Base-by-base conservation (phyloP, 2,888 invertebrate species). In the Dilophus febrilis region DNA sequence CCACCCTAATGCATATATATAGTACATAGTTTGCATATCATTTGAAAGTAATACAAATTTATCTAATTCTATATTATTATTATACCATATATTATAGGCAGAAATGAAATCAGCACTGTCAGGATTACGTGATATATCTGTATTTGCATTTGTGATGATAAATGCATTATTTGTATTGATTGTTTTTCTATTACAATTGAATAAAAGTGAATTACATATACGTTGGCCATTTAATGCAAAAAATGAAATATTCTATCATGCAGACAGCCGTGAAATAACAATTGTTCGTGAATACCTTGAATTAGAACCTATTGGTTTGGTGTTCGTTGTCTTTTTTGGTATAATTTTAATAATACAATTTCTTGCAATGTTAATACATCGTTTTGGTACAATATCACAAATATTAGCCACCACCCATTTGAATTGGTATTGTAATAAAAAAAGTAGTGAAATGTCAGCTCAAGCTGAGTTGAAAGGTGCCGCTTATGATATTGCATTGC, bases 161-260 rank as follows among this genome's bases (percentile, higher is more conserved):
- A 84, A 84, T 58, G 70, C 79, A 13, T 65, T 83, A 18, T 84
- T 81, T 63, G 77, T 83, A 12, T 64, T 83, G 32, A 71, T 80
- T 41, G 74, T 83, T 1, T 74, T 82, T 50, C 63, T 82, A 45
- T 64, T 84, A 37, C 82, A 83, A 55, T 57, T 81, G 41, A 75
- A 80, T 52, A 79, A 80, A 55, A 75, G 77, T 48, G 66, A 68
- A 31, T 55, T 80, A 36, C 74, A 78, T 50, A 56, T 80, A 5
- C 67, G 72, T 45, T 80, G 79, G 79, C 79, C 79, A 3, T 65
- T 74, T 33, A 69, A 69, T 48, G 68, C 71, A 2, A 68, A 66
- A 40, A 65, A 65, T 42, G 67, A 62, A 46, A 64, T 70, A 35
- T 61, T 65, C 7, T 66, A 63, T 47, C 61, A 65, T 44, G 63